Conservation (phyloP, 2,113 vertebrate species). For the Tragelaphus scriptus region DNA sequence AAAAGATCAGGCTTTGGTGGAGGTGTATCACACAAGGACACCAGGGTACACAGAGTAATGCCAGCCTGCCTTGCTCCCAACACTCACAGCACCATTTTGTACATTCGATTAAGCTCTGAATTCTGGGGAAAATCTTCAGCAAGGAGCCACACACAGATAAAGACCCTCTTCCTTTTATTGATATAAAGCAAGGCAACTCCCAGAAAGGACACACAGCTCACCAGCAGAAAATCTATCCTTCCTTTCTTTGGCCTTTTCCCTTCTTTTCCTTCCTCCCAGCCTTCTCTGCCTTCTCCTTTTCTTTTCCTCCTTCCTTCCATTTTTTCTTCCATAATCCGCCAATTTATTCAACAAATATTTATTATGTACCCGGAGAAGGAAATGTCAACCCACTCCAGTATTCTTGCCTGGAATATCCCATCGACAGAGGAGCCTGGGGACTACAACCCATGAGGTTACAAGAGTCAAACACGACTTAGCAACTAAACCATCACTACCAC, state of each 20-base stretch:
- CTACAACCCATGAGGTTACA: background rate
- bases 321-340: background rate
- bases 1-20: background rate
- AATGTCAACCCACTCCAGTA: background rate
- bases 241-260: background rate
- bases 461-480: background rate
- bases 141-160: background rate
- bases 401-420: background rate
- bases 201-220: background rate
- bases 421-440: background rate
- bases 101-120: background rate
- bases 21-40: too few species aligned
- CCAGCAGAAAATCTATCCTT: background rate
- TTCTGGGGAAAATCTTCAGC: background rate
- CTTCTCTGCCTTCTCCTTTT: background rate
- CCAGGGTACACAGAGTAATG: background rate
- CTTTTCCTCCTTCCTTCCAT: background rate
- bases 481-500: background rate
- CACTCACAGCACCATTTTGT: too few species aligned
- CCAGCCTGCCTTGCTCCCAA: background rate
- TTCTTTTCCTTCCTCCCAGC: background rate
- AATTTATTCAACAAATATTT: background rate
- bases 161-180: background rate
- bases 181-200: fast-evolving
- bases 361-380: background rate